phyloP scores from a whole-genome alignment of 2,797 vertebrate species.

The Bovichtus variegatus region DNA sequence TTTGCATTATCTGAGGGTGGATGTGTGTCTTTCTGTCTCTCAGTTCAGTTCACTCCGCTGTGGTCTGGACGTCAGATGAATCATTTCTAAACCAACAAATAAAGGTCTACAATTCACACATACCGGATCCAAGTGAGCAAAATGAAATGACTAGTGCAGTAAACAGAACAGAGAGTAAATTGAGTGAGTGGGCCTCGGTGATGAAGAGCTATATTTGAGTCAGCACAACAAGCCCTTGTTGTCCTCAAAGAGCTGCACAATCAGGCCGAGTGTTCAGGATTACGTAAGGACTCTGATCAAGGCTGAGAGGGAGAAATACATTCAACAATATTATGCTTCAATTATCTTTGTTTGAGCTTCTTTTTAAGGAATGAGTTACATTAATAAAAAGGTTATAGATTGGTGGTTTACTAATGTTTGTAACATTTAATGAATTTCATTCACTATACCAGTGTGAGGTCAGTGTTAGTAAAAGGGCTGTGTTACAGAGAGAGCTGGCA shows the following conservation, averaged over 20 bases:
- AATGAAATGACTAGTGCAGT: neutral
- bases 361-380: neutral
- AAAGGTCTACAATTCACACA: neutral
- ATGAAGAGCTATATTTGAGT: slow-evolving; percentile 18
- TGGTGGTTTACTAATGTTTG: neutral
- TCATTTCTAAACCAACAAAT: neutral
- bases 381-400: neutral
- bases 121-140: neutral
- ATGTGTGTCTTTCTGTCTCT: slow-evolving; percentile 26
- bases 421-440: neutral
- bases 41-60: slow-evolving; percentile 13
- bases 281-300: neutral
- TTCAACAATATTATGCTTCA: neutral
- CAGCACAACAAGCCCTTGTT: neutral
- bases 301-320: neutral
- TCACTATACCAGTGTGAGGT: neutral
- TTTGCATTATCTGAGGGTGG: slow-evolving; percentile 24
- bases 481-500: slow-evolving; percentile 2
- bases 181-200: neutral
- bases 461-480: neutral
- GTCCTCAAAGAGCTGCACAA: neutral
- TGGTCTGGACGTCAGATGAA: slow-evolving; percentile 32
- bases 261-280: neutral
- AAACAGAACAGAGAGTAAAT: neutral
- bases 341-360: neutral